These are phyloP conservation scores for Habroteleia sp. DNA, from an alignment of 2,888 invertebrate genomes.

Conservation along the genomic window DNA sequence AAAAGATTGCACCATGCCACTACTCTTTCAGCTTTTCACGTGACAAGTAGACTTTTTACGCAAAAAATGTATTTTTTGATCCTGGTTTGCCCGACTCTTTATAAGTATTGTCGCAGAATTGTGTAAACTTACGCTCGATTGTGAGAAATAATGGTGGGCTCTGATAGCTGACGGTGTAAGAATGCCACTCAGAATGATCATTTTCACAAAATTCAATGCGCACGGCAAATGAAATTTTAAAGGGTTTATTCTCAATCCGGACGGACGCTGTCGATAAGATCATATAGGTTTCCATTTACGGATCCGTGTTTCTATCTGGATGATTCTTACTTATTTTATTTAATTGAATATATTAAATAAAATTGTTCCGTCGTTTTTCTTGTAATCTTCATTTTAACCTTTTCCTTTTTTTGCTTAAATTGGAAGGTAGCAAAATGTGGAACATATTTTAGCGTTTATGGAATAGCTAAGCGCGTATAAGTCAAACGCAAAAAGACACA, in stretches of 20 bases:
- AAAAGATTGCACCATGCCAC: constrained; percentile 55
- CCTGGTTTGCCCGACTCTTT: constrained; percentile 2
- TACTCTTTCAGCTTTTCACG: constrained; percentile 53
- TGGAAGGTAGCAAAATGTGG: constrained; percentile 4
- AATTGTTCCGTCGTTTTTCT: too few species aligned
- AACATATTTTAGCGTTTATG: constrained; percentile 44
- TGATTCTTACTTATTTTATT: constrained; percentile 16
- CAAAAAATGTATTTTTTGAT: constrained; percentile 52
- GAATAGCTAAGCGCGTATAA: constrained; percentile 23
- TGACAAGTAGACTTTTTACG: constrained; percentile 55
- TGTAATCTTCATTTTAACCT: too few species aligned
- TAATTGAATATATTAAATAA: constrained; percentile 29
- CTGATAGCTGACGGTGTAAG: constrained; percentile 19
- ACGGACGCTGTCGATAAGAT: constrained; percentile 37
- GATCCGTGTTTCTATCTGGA: constrained; percentile 11
- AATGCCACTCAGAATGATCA: constrained; percentile 10
- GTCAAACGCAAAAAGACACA: constrained; percentile 39
- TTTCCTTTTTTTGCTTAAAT: background rate
- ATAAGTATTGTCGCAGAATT: constrained; percentile 29
- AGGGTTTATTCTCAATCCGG: constrained; percentile 18
- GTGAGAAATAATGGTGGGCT: constrained; percentile 9
- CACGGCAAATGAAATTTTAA: constrained; percentile 26
- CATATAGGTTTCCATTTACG: constrained; percentile 33
- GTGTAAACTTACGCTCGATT: constrained; percentile 23
- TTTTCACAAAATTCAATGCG: constrained; percentile 21